These are phyloP conservation scores for Epinephelus cyanopodus DNA, from an alignment of 2,113 vertebrate genomes.

Conservation along the genomic window DNA sequence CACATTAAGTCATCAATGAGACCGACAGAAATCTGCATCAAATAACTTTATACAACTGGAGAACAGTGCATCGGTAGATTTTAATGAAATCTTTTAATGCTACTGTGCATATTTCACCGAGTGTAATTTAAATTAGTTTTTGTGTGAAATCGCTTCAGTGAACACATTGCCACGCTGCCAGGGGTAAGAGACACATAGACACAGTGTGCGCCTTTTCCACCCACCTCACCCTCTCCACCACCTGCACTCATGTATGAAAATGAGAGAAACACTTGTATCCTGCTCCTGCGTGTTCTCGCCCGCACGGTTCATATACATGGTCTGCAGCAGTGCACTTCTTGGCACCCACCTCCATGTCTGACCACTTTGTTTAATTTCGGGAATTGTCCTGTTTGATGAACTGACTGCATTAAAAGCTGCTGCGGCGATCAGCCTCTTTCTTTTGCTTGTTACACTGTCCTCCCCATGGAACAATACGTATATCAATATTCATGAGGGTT, in stretches of 20 bases:
- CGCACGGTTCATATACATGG: not conserved
- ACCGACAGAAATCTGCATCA: not conserved
- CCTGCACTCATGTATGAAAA: not conserved
- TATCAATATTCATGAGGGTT: slow-evolving; percentile 7
- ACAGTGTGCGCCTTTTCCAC: not conserved
- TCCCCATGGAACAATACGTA: not conserved
- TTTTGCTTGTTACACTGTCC: not conserved
- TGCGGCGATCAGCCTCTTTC: not conserved
- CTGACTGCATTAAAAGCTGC: not conserved
- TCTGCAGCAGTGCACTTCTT: not conserved
- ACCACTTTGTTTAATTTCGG: slow-evolving; percentile 6
- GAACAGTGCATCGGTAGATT: not conserved
- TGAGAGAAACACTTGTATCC: not conserved
- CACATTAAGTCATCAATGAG: not conserved
- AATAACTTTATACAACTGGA: not conserved
- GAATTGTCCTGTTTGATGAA: not conserved
- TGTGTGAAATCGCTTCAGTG: not conserved
- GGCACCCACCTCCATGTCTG: not conserved
- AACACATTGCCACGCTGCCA: not conserved
- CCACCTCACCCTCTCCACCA: not conserved
- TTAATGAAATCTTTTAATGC: no score
- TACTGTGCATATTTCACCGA: not conserved
- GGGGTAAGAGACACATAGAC: not conserved
- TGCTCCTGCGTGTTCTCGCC: not conserved
- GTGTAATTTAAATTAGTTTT: not conserved